Percentiles rank a stretch among this genome's conserved stretches.
Evolutionary conservation across 1,140 invertebrate genomes (phyloP).

Genomic region (Drosophila insularis): DNA sequence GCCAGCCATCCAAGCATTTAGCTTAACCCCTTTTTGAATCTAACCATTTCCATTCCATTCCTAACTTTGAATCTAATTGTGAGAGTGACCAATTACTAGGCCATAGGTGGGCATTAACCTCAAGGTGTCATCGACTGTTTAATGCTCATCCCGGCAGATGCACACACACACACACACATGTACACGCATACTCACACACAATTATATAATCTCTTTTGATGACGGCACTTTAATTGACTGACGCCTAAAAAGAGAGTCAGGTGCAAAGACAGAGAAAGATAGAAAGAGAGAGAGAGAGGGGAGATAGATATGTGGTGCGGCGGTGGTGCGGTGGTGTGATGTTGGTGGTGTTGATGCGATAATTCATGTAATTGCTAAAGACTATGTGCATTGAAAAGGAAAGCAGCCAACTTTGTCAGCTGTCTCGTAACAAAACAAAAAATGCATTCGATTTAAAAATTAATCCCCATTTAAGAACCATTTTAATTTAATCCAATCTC

Average conservation of each 20-base stretch:
- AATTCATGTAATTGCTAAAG: conserved; percentile 52
- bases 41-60: neutral
- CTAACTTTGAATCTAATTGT: neutral
- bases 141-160: conserved; percentile 42
- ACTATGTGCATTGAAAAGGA: conserved; percentile 27
- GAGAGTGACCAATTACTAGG: conserved; percentile 8
- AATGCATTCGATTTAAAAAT: neutral
- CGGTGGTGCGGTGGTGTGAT: neutral
- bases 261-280: neutral
- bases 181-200: conserved; percentile 11
- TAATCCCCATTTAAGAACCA: neutral
- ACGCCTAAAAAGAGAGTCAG: conserved; percentile 8
- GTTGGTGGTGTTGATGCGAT: conserved; percentile 32
- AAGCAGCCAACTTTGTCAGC: conserved; percentile 5
- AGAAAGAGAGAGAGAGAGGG: no score
- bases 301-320: no score
- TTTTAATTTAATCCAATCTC: no score
- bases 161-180: conserved; percentile 14
- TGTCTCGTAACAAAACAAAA: neutral
- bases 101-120: conserved; percentile 10
- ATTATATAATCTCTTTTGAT: conserved; percentile 32
- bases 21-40: neutral
- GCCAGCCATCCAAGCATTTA: conserved; percentile 32
- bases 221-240: conserved; percentile 32
- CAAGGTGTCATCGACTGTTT: conserved; percentile 59